Conservation (phyloP, 1,140 invertebrate genomes). For the Aphelenchoides avenae region DNA sequence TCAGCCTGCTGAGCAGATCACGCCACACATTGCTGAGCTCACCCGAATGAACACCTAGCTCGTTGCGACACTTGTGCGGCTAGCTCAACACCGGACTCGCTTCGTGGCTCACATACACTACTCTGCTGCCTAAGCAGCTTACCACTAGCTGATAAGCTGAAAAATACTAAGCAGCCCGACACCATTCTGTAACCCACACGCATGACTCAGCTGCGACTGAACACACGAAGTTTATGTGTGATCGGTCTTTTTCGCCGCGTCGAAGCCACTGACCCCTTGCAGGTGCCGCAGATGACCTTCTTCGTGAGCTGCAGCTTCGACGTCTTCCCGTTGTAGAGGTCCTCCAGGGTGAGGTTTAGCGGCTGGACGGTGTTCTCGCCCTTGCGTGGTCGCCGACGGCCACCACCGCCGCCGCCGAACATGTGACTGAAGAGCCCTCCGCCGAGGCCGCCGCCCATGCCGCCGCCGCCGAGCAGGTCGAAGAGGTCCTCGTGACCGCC, state of each 20-base stretch:
- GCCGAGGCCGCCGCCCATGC: constrained; percentile 29
- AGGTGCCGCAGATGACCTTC: constrained; percentile 61
- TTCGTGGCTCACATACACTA: too few relatives aligned
- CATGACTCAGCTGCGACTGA: too few relatives aligned
- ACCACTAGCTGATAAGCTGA: too few relatives aligned
- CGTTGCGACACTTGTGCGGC: too few relatives aligned
- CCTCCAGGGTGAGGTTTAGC: constrained; percentile 61
- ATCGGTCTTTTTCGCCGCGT: not conserved
- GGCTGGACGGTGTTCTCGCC: constrained; percentile 58
- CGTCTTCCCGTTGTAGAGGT: constrained; percentile 63
- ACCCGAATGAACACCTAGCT: too few relatives aligned
- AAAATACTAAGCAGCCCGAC: too few relatives aligned
- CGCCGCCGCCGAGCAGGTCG: constrained; percentile 21
- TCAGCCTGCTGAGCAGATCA: too few relatives aligned
- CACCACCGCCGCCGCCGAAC: constrained; percentile 41
- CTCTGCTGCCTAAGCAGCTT: too few relatives aligned
- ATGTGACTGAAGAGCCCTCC: constrained; percentile 38
- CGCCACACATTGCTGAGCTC: too few relatives aligned
- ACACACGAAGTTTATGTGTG: not conserved
- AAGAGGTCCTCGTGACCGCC: constrained; percentile 24
- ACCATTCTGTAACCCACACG: too few relatives aligned
- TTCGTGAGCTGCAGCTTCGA: constrained; percentile 62
- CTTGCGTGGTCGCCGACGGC: constrained; percentile 32
- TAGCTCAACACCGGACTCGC: too few relatives aligned
- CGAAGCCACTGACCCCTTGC: constrained; percentile 61